Evolutionary conservation across 1,140 invertebrate species (phyloP), one percentile per base, ranked within the genome.

Genomic region (Psilanteris sp.): DNA sequence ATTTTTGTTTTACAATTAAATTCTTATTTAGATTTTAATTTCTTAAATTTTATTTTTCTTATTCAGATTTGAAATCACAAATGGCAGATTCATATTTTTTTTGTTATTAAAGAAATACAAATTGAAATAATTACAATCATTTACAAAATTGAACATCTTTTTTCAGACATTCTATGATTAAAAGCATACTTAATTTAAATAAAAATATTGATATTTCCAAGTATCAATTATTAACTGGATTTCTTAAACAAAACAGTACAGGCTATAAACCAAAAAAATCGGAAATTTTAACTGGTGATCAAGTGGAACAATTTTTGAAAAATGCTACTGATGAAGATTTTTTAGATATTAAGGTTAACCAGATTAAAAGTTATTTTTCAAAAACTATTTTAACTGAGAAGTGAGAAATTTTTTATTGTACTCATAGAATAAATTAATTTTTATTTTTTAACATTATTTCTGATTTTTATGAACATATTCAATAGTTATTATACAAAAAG

Each of bases 101-200:
- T n/a, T n/a, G n/a, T n/a, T n/a, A n/a, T n/a, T n/a, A n/a, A n/a
- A n/a, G n/a, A n/a, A n/a, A n/a, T n/a, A n/a, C n/a, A 26, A 26
- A 5, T 26, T 26, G n/a, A 26, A 26, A 26, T 26, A 8, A 26
- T n/a, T n/a, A n/a, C n/a, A n/a, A n/a, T n/a, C n/a, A n/a, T n/a
- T 26, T 26, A 26, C 7, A 26, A 26, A 26, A 5, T 26, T 26
- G n/a, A 26, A 26, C 5, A 7, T 4, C 5, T 26, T 48, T 9
- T 48, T 48, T 31, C 22, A 32, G 44, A 15, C 26, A 48, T 14
- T 48, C 44, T 13, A 48, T 48, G 44, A 26, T 48, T 7, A 13
- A 13, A 10, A 32, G 27, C 15, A 48, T 11, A 7, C 15, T 32
- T 1, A 48, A 48, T 9, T 13, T 48, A 6, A 48, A 48, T 1